Percentiles rank a stretch among this genome's conserved stretches.
Evolutionary conservation across 1,140 invertebrate genomes (phyloP).

Genomic region (Spodoptera frugiperda): DNA sequence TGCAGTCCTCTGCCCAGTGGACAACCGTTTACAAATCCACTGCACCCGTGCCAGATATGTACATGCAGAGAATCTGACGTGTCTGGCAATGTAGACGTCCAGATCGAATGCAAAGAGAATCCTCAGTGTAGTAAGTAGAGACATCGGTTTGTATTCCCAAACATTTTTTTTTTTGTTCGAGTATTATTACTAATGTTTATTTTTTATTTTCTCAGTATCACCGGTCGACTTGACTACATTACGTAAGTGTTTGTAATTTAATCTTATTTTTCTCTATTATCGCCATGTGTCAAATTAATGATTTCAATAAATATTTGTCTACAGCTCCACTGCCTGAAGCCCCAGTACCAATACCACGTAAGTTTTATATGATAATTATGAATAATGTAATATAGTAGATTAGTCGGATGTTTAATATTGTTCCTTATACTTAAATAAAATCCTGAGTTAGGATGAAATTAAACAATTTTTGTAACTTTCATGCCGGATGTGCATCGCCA

Average conservation of each 20-base stretch:
- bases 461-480: conserved; percentile 9
- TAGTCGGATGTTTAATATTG: neutral
- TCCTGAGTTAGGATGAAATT: neutral
- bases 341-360: conserved; percentile 52
- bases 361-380: conserved; percentile 34
- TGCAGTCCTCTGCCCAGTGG: conserved; percentile 69
- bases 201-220: conserved; percentile 49
- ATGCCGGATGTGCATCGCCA: conserved; percentile 3
- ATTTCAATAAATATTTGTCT: conserved; percentile 6
- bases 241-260: conserved; percentile 46
- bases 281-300: too few species aligned
- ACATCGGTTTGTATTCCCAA: too few species aligned
- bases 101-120: conserved; percentile 57
- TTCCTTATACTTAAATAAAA: neutral
- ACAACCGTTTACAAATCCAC: conserved; percentile 68
- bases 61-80: conserved; percentile 59
- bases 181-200: neutral
- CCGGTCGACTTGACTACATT: conserved; percentile 45
- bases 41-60: conserved; percentile 77
- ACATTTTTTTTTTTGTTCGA: neutral
- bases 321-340: conserved; percentile 57
- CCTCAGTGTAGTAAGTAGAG: conserved; percentile 60
- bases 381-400: too few species aligned
- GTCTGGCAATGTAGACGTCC: conserved; percentile 57
- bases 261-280: neutral